phyloP scores from a whole-genome alignment of 2,888 invertebrate species.

The Anthoptus insignis region DNA sequence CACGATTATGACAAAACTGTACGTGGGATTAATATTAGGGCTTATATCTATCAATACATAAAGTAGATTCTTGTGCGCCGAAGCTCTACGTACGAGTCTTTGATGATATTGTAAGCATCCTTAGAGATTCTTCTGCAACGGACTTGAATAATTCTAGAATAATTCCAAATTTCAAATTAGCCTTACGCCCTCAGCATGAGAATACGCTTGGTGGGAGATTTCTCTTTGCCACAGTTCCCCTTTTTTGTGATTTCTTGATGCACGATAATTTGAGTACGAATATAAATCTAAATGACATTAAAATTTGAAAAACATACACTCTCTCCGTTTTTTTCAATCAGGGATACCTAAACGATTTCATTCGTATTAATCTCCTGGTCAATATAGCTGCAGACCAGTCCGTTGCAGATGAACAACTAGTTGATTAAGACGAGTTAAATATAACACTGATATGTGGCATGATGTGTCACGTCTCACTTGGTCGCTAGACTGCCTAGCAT shows the following conservation, averaged over 20 bases:
- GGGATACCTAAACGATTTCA: no score
- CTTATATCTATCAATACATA: conserved; percentile 69
- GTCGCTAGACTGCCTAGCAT: conserved; percentile 66
- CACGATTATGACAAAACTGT: conserved; percentile 80
- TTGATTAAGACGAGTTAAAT: conserved; percentile 61
- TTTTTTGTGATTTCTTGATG: no score
- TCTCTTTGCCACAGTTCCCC: no score
- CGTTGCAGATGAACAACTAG: conserved; percentile 58
- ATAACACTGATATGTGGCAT: conserved; percentile 82
- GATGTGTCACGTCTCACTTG: conserved; percentile 83
- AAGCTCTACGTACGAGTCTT: conserved; percentile 72
- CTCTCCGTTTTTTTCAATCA: no score
- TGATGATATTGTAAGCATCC: conserved; percentile 73
- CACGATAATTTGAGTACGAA: no score
- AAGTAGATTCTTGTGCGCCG: conserved; percentile 71
- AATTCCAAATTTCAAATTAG: no score
- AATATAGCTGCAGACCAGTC: no score
- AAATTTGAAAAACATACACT: no score
- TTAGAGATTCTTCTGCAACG: conserved; percentile 54
- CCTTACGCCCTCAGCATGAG: no score
- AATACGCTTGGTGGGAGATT: no score
- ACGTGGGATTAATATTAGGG: conserved; percentile 76
- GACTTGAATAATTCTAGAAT: conserved; percentile 32
- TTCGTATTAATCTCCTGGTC: no score
- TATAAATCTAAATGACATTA: no score